Evolutionary conservation across 2,888 invertebrate species (phyloP), one percentile per base, ranked within the genome.

Genomic region (Megaustenia siamemsis): DNA sequence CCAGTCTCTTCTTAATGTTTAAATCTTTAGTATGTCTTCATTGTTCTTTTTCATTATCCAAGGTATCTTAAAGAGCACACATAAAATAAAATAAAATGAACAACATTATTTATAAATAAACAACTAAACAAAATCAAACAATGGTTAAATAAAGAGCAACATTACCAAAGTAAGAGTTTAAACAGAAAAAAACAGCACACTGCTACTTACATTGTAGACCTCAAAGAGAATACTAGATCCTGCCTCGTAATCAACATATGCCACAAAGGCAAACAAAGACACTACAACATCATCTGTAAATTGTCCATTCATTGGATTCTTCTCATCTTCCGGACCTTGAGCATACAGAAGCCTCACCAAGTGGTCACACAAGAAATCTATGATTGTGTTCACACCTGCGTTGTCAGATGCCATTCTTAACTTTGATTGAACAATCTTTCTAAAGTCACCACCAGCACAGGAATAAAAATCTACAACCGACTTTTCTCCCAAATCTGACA

Each of bases 121-220:
- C 6, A 69, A 35, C 12, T 18, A 35, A 28, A 15, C 5, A 45
- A 75, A 49, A 75, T 32, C 5, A 32, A 66, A 28, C 66, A 71
- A 0, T 21, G 38, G 3, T 43, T 24, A 40, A 3, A 40, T 40
- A 40, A 71, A 24, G 35, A 15, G 6, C 15, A n/a, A n/a, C n/a
- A n/a, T 18, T 28, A 71, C n/a, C 21, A 40, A 21, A 40, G 28
- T 71, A 8, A 43, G 40, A 18, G 40, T 6, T 35, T 15, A 40
- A 40, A 71, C 6, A 71, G 3, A 18, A 71, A 40, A 71, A 21
- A 38, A 40, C 38, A 24, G n/a, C 5, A 38, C 5, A 5, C 28
- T 10, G n/a, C 0, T 53, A 83, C 83, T 77, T 49, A 83, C 83
- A 69, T 83, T 24, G 8, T 78, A 40, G n/a, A 83, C 43, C 3